Base-by-base conservation (phyloP, 53 echinoderm and acorn worm species). In the Actinopyga echinites region DNA sequence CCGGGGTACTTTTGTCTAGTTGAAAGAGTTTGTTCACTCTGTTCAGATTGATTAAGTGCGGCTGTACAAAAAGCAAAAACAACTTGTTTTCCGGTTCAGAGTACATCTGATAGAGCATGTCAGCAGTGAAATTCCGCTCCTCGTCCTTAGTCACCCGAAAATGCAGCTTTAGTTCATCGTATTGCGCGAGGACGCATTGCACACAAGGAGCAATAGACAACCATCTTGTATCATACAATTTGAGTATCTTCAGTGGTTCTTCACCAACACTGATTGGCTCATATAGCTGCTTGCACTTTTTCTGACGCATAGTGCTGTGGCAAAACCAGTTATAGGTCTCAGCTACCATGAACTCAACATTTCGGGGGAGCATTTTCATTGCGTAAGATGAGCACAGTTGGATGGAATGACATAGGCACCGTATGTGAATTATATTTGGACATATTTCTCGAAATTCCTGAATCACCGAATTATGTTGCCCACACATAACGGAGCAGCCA, bases 271-370 rank as follows among this genome's bases (percentile, higher is more conserved):
- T 78, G 57, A 78, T 78, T 15, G 33, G 21, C 8, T 19, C 36
- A 34, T 31, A 55, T 17, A 78, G 55, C 20, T 78, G 4, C 79
- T 30, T 78, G 79, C 28, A 55, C 56, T 53, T 54, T 36, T 23
- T 69, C 71, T 69, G 71, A 9, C 71, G 71, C 30, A 40, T 40
- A 31, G 11, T 69, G 35, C 49, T 28, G 53, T 49, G 53, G 5
- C 49, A 75, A 52, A 75, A 75, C 42, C 75, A 75, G 19, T 75
- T 49, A 19, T 75, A 75, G 8, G 53, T 75, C 44, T 75, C 49
- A 13, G 22, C 28, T 17, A 44, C 75, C 22, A 75, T 40, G 49
- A 75, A 75, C 24, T 52, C 75, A 26, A 49, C 30, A 54, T 75
- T 75, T 24, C 53, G n/a, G 40, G 75, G 75, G 49, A 75, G 44